Base-by-base conservation (phyloP, 1,140 invertebrate species). In the Drosophila pseudoananassae region DNA sequence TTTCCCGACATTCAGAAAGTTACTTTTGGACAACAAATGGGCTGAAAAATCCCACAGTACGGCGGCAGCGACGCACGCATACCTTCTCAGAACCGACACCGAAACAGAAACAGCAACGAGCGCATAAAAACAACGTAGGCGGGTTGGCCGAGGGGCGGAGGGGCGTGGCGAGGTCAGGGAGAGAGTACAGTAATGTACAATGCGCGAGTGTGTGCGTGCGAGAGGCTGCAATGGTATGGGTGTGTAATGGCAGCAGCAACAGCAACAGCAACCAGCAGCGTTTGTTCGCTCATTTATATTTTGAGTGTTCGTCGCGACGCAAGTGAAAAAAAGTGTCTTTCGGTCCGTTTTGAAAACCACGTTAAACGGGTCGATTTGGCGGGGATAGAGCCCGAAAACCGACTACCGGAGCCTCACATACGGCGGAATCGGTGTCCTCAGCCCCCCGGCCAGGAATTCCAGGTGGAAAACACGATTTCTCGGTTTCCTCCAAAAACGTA, bases 241-340 rank as follows among this genome's bases (percentile, higher is more conserved):
- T 63, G 61, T 75, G 72, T 65, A 74, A 73, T 49, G 71, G 51
- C 70, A 75, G 53, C 59, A 72, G 68, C 65, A 63, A 59, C 4
- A 17, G 15, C 43, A 23, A 10, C 43, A 20, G 43, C 8, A 20
- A 10, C 43, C 70, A 74, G 71, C 70, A 76, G 56, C 56, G 75
- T 78, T 71, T 74, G 40, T 78, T 82, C 66, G 63, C 64, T 87
- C 83, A 87, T 70, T 87, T 88, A 81, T 66, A 60, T 87, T 85
- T 87, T 65, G 83, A 60, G 71, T 60, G 79, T 47, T 78, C 70
- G 70, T 52, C 53, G 49, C 55, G 71, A 51, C 82, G 70, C 82
- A 87, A 88, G 82, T 87, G 83, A 17, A 43, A 40, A 40, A 40
- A 43, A 43, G 40, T 43, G 14, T 43, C 40, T 36, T 36, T 36